Percentiles rank a stretch among this genome's conserved stretches.
Conservation (phyloP, 2,113 vertebrate genomes). For the Uria aalge region DNA sequence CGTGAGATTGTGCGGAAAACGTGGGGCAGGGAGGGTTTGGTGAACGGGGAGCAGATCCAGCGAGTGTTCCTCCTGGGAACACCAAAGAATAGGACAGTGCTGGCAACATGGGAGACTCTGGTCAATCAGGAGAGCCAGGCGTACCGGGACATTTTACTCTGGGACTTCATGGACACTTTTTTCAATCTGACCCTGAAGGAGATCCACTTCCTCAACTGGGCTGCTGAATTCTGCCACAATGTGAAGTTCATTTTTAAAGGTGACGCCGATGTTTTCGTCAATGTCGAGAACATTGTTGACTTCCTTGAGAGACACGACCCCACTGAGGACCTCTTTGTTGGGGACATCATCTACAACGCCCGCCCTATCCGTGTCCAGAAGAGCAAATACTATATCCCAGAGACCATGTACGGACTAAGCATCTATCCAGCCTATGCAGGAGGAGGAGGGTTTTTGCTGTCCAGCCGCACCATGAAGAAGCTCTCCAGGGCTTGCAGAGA, state of each 20-base stretch:
- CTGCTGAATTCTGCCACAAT: slow-evolving; percentile 82
- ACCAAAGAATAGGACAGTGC: slow-evolving; percentile 75
- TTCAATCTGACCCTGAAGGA: slow-evolving; percentile 98
- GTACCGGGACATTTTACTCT: slow-evolving; percentile 88
- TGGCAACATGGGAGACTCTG: slow-evolving; percentile 86
- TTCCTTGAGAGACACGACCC: slow-evolving; percentile 79
- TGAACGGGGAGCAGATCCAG: slow-evolving; percentile 75
- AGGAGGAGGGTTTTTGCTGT: slow-evolving; percentile 92
- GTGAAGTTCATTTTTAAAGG: slow-evolving; percentile 95
- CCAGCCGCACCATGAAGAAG: slow-evolving; percentile 82
- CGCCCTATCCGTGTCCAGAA: slow-evolving; percentile 84
- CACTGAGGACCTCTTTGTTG: slow-evolving; percentile 83
- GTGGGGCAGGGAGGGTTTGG: slow-evolving; percentile 86
- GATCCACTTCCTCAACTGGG: slow-evolving; percentile 92
- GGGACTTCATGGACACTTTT: slow-evolving; percentile 96
- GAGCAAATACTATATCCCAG: slow-evolving; percentile 94
- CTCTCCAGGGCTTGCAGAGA: slow-evolving; percentile 85
- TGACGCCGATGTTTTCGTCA: slow-evolving; percentile 92
- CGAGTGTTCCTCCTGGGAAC: slow-evolving; percentile 90
- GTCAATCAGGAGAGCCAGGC: slow-evolving; percentile 85
- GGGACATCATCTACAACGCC: slow-evolving; percentile 91
- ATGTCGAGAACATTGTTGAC: slow-evolving; percentile 90
- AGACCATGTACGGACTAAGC: slow-evolving; percentile 85
- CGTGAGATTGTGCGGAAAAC: slow-evolving; percentile 94
- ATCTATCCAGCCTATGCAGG: slow-evolving; percentile 91